Base-by-base conservation (phyloP, 2,888 invertebrate species). In the Malthinus flaveolus region DNA sequence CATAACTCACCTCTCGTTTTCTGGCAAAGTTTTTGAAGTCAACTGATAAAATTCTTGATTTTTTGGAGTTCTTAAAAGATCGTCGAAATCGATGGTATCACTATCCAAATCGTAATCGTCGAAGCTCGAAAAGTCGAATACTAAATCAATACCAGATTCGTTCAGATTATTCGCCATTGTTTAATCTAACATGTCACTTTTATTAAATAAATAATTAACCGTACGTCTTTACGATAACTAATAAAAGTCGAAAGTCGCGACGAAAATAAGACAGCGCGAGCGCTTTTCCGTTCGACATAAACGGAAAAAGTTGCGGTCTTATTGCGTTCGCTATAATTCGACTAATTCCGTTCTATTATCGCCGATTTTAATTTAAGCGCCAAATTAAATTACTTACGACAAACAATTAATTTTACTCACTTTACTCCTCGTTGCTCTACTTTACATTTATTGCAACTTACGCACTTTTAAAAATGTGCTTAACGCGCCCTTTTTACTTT, bases 71-170 rank as follows among this genome's bases (percentile, higher is more conserved):
- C 80, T 78, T 58, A 82, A 71, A 63, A 83, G 75, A 62, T 83
- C 82, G 56, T 82, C 80, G 39, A 83, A 79, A 72, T 79, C 79
- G 57, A 78, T 76, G 65, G 79, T 77, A n/a, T n/a, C 23, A 72
- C 79, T 79, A 68, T 82, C 81, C 59, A 80, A 74, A 66, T 81
- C 81, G 63, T 82, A 78, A 67, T 81, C 81, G 53, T 78, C 79
- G 47, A 83, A 79, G 60, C 84, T 82, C 60, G 81, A 79, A 64
- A 86, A 79, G 75, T 87, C 87, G 71, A 85, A 87, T 61, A 84
- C 85, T 74, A 87, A 79, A 75, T 87, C 86, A 65, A 87, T 84
- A 32, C 86, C 86, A 39, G 86, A 86, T 71, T 87, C 86, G 54
- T 82, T 80, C 82, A 82, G 83, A 50, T 61, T 76, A 11, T 50